Evolutionary conservation across 2,113 vertebrate species (phyloP).

Genomic region (Spheniscus mendiculus): DNA sequence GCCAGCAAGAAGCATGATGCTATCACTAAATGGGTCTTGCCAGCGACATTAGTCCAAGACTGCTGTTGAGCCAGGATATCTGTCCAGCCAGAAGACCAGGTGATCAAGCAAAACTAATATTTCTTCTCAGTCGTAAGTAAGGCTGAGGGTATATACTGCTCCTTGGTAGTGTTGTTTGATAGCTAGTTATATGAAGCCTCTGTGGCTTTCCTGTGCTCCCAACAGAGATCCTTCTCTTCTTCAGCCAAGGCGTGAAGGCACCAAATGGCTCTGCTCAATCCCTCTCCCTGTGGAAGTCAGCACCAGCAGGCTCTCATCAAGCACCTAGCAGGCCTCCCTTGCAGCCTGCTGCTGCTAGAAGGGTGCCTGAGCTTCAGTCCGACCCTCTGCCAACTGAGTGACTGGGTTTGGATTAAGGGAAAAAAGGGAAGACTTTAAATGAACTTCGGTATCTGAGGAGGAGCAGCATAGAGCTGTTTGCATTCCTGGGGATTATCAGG

Average conservation of each 20-base stretch:
- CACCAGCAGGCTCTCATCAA: background rate
- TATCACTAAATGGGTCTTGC: background rate
- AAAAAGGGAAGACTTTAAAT: background rate
- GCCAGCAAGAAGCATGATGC: background rate
- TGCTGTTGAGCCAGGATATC: background rate
- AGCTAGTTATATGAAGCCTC: background rate
- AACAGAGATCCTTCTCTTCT: background rate
- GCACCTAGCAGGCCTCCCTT: background rate
- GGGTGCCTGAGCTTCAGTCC: background rate
- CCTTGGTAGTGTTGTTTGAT: background rate
- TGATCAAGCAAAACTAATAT: background rate
- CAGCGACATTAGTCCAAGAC: rapidly evolving
- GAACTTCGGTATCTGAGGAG: background rate
- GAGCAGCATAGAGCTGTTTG: background rate
- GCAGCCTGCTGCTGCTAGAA: background rate
- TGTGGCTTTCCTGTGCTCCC: background rate
- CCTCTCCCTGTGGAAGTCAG: background rate
- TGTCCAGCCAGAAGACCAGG: background rate
- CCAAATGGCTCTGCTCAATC: background rate
- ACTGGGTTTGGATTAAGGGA: background rate
- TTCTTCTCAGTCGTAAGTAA: background rate
- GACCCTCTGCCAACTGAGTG: background rate
- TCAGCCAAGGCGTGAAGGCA: background rate
- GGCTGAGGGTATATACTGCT: background rate
- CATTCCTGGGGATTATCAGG: background rate